phyloP scores from a whole-genome alignment of 2,888 invertebrate species.

The Nephrocerus scutellatus region DNA sequence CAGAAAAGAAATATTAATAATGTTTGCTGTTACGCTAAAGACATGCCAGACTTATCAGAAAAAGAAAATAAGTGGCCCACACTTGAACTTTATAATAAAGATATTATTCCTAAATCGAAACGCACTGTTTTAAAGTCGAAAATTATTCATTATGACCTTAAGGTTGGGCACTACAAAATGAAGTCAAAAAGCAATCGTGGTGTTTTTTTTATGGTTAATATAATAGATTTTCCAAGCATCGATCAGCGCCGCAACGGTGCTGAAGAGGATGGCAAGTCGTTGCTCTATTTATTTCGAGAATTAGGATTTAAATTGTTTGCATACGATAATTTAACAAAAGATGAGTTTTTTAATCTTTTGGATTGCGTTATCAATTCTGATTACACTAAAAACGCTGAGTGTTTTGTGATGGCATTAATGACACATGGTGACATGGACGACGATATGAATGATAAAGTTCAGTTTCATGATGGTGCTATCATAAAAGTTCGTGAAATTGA shows the following conservation, averaged over 20 bases:
- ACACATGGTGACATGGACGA: constrained; percentile 56
- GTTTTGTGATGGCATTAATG: constrained; percentile 59
- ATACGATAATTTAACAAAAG: constrained; percentile 32
- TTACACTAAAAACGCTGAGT: constrained; percentile 50
- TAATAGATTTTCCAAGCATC: constrained; percentile 49
- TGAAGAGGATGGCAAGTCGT: constrained; percentile 53
- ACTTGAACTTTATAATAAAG: constrained; percentile 23
- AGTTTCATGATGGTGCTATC: constrained; percentile 53
- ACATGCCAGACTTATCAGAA: neutral
- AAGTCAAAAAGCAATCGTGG: constrained; percentile 54
- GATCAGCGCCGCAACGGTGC: constrained; percentile 53
- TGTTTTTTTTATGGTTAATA: constrained; percentile 56
- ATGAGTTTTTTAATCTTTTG: constrained; percentile 48
- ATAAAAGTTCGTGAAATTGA: constrained; percentile 53
- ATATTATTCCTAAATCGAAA: constrained; percentile 17
- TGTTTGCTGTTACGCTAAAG: neutral
- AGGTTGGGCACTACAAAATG: constrained; percentile 43
- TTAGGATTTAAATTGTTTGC: constrained; percentile 51
- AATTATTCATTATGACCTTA: constrained; percentile 26
- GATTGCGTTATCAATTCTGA: constrained; percentile 46
- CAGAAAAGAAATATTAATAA: neutral
- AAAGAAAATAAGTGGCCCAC: constrained; percentile 9
- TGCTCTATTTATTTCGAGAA: constrained; percentile 55
- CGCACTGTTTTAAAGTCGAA: constrained; percentile 30
- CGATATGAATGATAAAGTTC: constrained; percentile 52